phyloP scores from a whole-genome alignment of 2,888 invertebrate species.

The Opisthograptis luteolata region DNA sequence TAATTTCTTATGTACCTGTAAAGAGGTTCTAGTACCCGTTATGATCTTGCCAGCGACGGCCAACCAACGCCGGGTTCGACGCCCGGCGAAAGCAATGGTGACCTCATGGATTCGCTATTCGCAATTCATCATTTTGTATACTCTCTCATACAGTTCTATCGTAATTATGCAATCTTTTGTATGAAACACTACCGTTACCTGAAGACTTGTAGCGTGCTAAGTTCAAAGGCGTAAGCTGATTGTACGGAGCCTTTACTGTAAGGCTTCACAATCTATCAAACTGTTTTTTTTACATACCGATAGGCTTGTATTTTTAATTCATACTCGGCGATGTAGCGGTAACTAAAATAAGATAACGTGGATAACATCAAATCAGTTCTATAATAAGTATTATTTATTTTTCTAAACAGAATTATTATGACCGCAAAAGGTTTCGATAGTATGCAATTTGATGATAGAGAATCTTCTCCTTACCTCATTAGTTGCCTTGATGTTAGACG shows the following conservation, averaged over 20 bases:
- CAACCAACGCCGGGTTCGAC: slow-evolving; percentile 69
- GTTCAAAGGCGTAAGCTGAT: background rate
- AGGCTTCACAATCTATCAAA: slow-evolving; percentile 6
- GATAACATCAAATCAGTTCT: too few relatives aligned
- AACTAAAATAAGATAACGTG: too few relatives aligned
- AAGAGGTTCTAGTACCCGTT: slow-evolving; percentile 69
- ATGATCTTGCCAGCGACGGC: slow-evolving; percentile 68
- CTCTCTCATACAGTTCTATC: slow-evolving; percentile 54
- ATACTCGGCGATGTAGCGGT: background rate
- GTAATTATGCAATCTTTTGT: slow-evolving; percentile 44
- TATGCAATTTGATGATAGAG: slow-evolving; percentile 5
- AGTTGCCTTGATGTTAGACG: too few relatives aligned
- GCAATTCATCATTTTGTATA: slow-evolving; percentile 76
- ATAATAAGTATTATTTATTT: too few relatives aligned
- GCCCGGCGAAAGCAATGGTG: slow-evolving; percentile 75
- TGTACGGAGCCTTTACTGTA: slow-evolving; percentile 1
- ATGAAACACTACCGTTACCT: slow-evolving; percentile 41
- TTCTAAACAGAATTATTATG: too few relatives aligned
- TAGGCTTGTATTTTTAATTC: background rate
- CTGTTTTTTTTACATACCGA: slow-evolving; percentile 1
- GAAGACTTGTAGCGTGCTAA: slow-evolving; percentile 6
- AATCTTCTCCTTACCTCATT: too few relatives aligned
- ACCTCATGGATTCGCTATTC: slow-evolving; percentile 75
- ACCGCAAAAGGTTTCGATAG: background rate
- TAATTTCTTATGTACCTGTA: slow-evolving; percentile 51